phyloP scores from a whole-genome alignment of 2,113 vertebrate genomes.

The Myrmophylax atrothorax region DNA sequence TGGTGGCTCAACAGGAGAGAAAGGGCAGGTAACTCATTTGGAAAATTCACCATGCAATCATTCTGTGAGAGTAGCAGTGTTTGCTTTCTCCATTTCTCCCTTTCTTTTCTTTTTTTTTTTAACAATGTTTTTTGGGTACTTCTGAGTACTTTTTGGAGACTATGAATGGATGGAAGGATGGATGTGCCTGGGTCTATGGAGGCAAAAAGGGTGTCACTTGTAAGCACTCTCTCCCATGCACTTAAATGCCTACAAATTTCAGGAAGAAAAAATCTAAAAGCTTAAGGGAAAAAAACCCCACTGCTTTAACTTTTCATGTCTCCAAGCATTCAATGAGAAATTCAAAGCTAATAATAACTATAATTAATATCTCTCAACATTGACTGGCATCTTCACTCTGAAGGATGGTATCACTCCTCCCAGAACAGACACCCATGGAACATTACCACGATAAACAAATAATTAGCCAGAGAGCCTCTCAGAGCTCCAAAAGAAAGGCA shows the following conservation, averaged over 20 bases:
- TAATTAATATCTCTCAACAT: background rate
- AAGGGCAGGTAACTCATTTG: background rate
- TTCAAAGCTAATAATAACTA: background rate
- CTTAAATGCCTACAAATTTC: background rate
- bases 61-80: background rate
- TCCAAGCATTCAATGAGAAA: background rate
- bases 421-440: background rate
- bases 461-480: background rate
- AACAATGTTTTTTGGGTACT: background rate
- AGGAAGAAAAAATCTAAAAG: background rate
- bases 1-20: background rate
- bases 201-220: background rate
- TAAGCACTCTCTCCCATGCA: background rate
- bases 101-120: background rate
- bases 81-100: background rate
- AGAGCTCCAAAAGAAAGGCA: background rate
- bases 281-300: background rate
- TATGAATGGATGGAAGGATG: background rate
- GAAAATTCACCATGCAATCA: background rate
- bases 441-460: background rate
- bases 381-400: background rate
- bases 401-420: background rate
- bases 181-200: background rate
- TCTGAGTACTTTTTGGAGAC: background rate
- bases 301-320: background rate